Conservation (phyloP, 2,113 vertebrate genomes). For the Todiramphus saurophagus region DNA sequence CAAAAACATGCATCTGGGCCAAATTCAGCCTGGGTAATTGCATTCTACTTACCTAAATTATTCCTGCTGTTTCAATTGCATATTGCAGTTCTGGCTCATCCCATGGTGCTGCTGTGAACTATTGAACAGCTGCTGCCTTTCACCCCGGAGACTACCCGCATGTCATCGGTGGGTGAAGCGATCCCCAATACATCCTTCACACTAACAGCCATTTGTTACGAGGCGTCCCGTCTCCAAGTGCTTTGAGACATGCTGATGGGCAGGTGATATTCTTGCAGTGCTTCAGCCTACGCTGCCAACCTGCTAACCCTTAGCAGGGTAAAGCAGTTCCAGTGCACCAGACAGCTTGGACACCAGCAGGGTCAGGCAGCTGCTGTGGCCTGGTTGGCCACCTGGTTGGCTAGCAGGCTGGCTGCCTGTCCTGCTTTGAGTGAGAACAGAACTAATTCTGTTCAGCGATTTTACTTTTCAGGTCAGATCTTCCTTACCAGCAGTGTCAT, state of each 20-base stretch:
- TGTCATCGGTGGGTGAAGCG: background rate
- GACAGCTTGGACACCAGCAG: background rate
- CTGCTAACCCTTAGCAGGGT: background rate
- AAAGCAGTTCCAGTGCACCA: background rate
- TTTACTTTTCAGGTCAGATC: no score
- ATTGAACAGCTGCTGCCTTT: slow-evolving; percentile 21
- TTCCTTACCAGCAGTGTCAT: background rate
- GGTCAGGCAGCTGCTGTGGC: background rate
- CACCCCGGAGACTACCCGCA: background rate
- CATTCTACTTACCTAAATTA: background rate
- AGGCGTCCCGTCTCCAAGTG: background rate
- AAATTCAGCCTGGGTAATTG: background rate
- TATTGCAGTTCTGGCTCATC: background rate
- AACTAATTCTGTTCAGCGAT: no score
- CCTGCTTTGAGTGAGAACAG: no score
- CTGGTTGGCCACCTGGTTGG: background rate
- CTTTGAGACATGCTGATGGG: background rate
- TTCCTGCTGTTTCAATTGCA: background rate
- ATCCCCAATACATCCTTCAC: background rate
- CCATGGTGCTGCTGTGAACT: background rate
- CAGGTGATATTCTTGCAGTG: background rate
- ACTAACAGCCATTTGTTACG: background rate
- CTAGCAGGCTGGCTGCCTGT: background rate
- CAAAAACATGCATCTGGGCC: background rate
- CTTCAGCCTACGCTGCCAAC: background rate